These are phyloP conservation scores for Aplochiton taeniatus DNA, from an alignment of 2,797 vertebrate genomes.

Conservation along the genomic window DNA sequence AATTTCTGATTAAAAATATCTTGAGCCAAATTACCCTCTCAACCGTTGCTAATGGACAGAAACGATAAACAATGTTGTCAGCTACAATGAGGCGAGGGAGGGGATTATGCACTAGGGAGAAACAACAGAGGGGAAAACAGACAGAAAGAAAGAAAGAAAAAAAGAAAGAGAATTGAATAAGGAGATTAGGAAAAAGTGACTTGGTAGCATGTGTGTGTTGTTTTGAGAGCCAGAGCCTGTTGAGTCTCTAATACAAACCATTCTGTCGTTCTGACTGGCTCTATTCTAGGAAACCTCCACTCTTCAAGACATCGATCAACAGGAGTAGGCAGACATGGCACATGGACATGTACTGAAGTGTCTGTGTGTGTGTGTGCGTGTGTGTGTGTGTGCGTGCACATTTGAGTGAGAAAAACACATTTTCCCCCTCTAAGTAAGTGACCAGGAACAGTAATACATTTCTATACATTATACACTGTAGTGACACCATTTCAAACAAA, in stretches of 20 bases:
- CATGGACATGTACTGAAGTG: neutral
- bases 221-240: constrained; percentile 21
- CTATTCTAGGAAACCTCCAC: constrained; percentile 41
- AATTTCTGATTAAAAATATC: constrained; percentile 16
- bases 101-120: neutral
- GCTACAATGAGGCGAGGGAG: neutral
- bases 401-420: neutral
- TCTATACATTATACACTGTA: no score
- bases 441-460: no score
- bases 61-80: neutral
- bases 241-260: constrained; percentile 42
- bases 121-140: no score
- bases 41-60: no score
- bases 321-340: constrained; percentile 18
- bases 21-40: neutral
- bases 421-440: no score
- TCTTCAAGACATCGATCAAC: constrained; percentile 35
- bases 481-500: no score
- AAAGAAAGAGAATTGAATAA: constrained; percentile 9
- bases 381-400: neutral
- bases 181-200: constrained; percentile 21
- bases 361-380: constrained; percentile 2
- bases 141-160: neutral
- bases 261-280: constrained; percentile 15
- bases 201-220: neutral